Base-by-base conservation (phyloP, 2,888 invertebrate genomes). In the Apamea anceps region DNA sequence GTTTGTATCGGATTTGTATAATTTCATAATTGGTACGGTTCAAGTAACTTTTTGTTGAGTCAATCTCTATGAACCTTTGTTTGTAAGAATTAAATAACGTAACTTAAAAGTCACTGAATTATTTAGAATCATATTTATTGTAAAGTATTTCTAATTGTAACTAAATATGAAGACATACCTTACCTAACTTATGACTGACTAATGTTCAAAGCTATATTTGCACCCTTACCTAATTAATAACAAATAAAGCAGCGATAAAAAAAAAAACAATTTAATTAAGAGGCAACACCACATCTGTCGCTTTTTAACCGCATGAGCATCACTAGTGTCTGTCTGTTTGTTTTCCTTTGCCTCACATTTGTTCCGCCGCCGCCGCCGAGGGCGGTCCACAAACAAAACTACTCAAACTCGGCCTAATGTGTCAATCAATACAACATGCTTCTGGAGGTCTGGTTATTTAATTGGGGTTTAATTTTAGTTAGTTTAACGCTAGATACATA, bases 1-100 rank as follows among this genome's bases (percentile, higher is more conserved):
- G 92, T 95, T 96, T 95, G 94, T 91, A 92, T 91, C 92, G 94
- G 94, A 94, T 95, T 95, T 95, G 91, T 93, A 95, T 95, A 94
- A 96, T 94, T 93, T 94, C 90, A 92, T 94, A 93, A 94, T 93
- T 94, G 91, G 88, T 91, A 87, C 84, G 87, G 85, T 92, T 88
- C 87, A 87, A 85, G 78, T 81, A 85, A 80, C 87, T 87, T 84
- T 81, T 88, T 80, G 83, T 82, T 78, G 45, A 74, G 77, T 84
- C 79, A 84, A 79, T 77, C 72, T 78, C 37, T 62, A 67, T 68
- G 57, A 71, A 76, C 63, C 72, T 75, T 82, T 76, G 68, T 79
- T 60, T 75, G 54, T 45, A 62, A 66, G 72, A 73, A 54, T 77
- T n/a, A 15, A 65, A 48, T n/a, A 42, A 15, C 42, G 6, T 75